Evolutionary conservation across 2,113 vertebrate genomes (phyloP).

Genomic region (Ornithorhynchus anatinus): DNA sequence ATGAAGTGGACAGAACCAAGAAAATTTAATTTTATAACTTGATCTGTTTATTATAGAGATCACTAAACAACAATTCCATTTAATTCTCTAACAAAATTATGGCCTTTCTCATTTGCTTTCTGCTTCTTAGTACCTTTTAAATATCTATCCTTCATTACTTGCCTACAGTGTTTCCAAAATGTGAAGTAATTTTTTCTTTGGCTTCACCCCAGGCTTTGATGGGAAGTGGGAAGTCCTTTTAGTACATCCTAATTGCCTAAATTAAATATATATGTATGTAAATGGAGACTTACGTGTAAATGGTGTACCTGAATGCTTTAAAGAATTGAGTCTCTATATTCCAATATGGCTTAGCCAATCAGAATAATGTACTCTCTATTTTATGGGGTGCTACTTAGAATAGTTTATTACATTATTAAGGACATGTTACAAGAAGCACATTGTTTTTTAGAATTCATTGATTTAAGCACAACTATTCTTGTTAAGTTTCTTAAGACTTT

Average conservation of each 20-base stretch:
- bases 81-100: constrained; percentile 45
- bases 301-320: neutral
- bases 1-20: constrained; percentile 11
- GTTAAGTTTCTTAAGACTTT: constrained; percentile 57
- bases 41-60: constrained; percentile 43
- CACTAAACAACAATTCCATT: constrained; percentile 45
- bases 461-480: constrained; percentile 61
- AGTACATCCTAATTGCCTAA: constrained; percentile 30
- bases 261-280: constrained; percentile 37
- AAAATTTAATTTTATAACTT: constrained; percentile 33
- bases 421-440: constrained; percentile 54
- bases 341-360: constrained; percentile 25
- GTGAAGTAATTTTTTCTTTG: neutral
- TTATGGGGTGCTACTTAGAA: constrained; percentile 48
- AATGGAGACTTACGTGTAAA: constrained; percentile 22
- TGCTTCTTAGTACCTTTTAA: constrained; percentile 9
- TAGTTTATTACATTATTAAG: constrained; percentile 62
- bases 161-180: neutral
- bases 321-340: constrained; percentile 16
- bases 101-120: neutral
- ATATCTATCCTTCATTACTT: neutral
- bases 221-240: constrained; percentile 25
- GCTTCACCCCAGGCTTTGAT: neutral
- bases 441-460: constrained; percentile 66
- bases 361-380: constrained; percentile 29